Conservation (phyloP, 2,888 invertebrate genomes). For the Resseliella maxima region DNA sequence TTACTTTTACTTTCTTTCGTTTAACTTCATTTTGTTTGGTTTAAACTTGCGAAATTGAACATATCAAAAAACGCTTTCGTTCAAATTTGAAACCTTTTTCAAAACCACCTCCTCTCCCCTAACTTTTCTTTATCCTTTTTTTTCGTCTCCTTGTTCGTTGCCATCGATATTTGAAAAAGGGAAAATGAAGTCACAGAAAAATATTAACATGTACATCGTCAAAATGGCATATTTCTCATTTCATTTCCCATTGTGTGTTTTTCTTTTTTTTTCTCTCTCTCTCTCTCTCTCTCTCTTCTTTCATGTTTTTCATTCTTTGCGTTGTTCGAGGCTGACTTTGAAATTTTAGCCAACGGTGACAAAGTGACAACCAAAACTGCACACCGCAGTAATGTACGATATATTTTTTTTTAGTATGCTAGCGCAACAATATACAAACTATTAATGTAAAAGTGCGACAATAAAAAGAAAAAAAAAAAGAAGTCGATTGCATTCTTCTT, state of each 20-base stretch:
- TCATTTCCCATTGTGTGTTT: no score
- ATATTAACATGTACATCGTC: no score
- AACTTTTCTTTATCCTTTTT: not conserved
- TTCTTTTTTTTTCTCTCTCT: not conserved
- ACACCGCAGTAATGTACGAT: no score
- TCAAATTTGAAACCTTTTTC: not conserved
- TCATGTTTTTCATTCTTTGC: not conserved
- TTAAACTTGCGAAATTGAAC: not conserved
- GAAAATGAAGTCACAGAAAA: no score
- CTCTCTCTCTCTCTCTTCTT: no score
- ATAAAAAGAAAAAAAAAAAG: constrained; percentile 8
- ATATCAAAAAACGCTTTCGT: not conserved
- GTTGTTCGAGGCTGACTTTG: not conserved
- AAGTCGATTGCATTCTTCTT: not conserved
- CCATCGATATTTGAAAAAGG: no score
- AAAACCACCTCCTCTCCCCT: no score
- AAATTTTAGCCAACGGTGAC: not conserved
- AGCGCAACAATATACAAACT: no score
- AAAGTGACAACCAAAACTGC: not conserved
- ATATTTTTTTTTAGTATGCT: no score
- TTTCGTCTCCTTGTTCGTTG: not conserved
- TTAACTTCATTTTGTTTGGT: not conserved
- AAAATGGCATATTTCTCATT: no score
- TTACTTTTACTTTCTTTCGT: no score
- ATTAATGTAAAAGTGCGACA: not conserved